These are phyloP conservation scores for Stichodactyla helianthus DNA, from an alignment of 64 coral and sea anemone species.

Conservation along the genomic window DNA sequence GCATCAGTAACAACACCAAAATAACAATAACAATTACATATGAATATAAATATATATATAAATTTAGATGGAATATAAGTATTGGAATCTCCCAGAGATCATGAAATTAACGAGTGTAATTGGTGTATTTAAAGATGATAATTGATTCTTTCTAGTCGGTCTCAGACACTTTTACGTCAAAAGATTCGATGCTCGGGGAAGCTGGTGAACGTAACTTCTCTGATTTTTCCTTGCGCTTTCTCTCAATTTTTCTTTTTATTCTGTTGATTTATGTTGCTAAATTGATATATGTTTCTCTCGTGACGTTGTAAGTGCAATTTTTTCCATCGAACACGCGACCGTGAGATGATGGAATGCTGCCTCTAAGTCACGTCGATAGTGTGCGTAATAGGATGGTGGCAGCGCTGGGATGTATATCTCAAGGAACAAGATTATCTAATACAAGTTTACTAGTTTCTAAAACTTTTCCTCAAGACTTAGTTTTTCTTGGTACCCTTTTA, in stretches of 20 bases:
- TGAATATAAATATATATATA: conserved; percentile 14
- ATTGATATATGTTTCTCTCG: background rate
- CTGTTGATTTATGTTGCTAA: background rate
- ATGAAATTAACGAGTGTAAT: background rate
- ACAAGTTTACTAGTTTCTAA: too few relatives aligned
- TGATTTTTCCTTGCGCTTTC: background rate
- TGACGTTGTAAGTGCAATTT: too few relatives aligned
- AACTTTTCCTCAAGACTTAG: too few relatives aligned
- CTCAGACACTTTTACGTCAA: background rate
- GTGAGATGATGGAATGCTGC: too few relatives aligned
- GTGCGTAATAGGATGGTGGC: background rate
- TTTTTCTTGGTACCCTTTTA: too few relatives aligned
- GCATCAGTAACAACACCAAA: background rate
- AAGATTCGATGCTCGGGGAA: background rate
- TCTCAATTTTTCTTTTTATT: background rate
- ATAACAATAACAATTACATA: background rate
- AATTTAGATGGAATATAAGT: background rate
- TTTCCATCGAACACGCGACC: too few relatives aligned
- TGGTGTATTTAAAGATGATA: conserved; percentile 11
- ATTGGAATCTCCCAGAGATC: conserved; percentile 7
- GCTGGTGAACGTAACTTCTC: background rate
- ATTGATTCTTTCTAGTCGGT: background rate
- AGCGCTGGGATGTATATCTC: background rate
- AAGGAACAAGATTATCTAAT: too few relatives aligned
- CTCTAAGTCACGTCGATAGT: too few relatives aligned